phyloP scores from a whole-genome alignment of 2,888 invertebrate genomes.

The Orchesellides sinensis region DNA sequence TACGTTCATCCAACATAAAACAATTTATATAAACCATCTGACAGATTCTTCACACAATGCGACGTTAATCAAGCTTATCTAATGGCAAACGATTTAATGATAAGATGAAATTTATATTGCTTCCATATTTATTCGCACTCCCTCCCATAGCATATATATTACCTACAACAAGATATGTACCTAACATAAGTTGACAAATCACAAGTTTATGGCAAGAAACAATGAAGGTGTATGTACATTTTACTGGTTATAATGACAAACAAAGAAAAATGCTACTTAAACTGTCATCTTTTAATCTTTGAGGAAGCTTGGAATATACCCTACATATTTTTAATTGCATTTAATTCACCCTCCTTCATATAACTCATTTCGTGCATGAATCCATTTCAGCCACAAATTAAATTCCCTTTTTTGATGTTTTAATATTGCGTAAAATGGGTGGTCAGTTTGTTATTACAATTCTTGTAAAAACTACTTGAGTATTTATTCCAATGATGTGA shows the following conservation, averaged over 20 bases:
- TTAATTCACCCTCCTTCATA: constrained; percentile 7
- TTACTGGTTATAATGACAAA: neutral
- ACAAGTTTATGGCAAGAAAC: constrained; percentile 12
- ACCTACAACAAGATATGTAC: too few species aligned
- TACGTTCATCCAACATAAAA: neutral
- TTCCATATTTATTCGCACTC: too few species aligned
- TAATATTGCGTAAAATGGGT: constrained; percentile 14
- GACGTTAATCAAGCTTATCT: constrained; percentile 25
- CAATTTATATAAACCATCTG: neutral
- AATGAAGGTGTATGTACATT: neutral
- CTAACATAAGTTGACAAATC: constrained; percentile 18
- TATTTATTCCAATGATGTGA: neutral
- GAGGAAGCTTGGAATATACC: constrained; percentile 13
- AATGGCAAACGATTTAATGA: too few species aligned
- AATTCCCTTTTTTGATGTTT: neutral
- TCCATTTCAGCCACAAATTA: neutral
- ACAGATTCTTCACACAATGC: constrained; percentile 28
- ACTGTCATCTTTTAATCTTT: constrained; percentile 29
- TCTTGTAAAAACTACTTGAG: neutral
- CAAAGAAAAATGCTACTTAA: constrained; percentile 27
- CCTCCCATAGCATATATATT: too few species aligned
- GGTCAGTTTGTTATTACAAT: neutral
- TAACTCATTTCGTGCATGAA: constrained; percentile 4
- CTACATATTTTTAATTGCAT: constrained; percentile 6
- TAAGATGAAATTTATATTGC: too few species aligned